Evolutionary conservation across 1,140 invertebrate genomes (phyloP).

Genomic region (Drosophila sucinea): DNA sequence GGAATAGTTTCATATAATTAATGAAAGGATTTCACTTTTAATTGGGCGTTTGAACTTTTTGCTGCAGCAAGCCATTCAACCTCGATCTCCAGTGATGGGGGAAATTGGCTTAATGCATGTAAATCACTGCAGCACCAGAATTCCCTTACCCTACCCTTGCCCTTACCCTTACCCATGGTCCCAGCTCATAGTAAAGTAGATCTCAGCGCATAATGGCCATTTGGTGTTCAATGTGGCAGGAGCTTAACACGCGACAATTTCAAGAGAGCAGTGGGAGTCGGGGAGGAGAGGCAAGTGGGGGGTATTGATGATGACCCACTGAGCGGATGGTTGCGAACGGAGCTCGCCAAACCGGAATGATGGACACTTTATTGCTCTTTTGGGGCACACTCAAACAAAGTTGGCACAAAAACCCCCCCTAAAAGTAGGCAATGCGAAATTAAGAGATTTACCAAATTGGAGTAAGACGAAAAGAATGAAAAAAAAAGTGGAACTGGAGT

Average conservation of each 20-base stretch:
- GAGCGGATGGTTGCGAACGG: neutral
- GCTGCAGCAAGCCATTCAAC: neutral
- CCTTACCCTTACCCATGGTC: neutral
- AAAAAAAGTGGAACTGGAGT: neutral
- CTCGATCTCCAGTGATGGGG: neutral
- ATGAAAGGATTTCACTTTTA: neutral
- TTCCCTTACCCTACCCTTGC: neutral
- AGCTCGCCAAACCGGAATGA: neutral
- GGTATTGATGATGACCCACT: conserved; percentile 6
- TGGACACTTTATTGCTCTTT: conserved; percentile 6
- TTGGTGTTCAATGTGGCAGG: conserved; percentile 19
- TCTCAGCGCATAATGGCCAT: conserved; percentile 19
- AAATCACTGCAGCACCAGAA: conserved; percentile 9
- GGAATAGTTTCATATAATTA: no score
- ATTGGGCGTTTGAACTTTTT: neutral
- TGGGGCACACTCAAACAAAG: neutral
- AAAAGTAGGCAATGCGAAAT: conserved; percentile 1
- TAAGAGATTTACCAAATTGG: conserved; percentile 1
- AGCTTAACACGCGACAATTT: conserved; percentile 20
- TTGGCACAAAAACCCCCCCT: neutral
- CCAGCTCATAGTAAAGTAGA: neutral
- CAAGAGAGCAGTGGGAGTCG: neutral
- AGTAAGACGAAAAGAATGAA: conserved; percentile 1
- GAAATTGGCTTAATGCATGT: conserved; percentile 12
- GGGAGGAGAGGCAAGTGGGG: neutral